Evolutionary conservation across 2,113 vertebrate species (phyloP), one percentile per base, ranked within the genome.

Genomic region (Upupa epops): DNA sequence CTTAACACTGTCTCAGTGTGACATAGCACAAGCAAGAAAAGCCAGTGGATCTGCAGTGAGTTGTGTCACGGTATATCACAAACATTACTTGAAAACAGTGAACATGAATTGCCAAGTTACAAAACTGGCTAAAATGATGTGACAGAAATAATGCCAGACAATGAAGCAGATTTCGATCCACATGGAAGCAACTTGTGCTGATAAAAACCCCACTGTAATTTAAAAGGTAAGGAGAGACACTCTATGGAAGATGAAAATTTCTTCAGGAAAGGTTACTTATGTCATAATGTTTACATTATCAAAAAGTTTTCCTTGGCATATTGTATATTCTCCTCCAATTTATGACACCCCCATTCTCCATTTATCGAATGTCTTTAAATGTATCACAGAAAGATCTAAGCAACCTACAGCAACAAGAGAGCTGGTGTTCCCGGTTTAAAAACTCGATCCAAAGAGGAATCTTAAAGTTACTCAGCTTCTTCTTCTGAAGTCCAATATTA

Each of bases 51-150:
- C 66, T 63, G 48, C 22, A 52, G 26, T 31, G 75, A 79, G 93
- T 87, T 88, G 31, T 28, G 34, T 36, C 86, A 95, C 49, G 81
- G 77, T 73, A 51, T 49, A 88, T 88, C 61, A 81, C 59, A 89
- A 93, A 88, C 36, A 64, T 52, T 63, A 73, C 84, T 90, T 83
- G 52, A 89, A 86, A 80, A 66, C 25, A 80, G 24, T 26, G 71
- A 85, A 88, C 31, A 25, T 51, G 72, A 89, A 90, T 61, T 77
- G 46, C 34, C 73, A 86, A 63, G 76, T 78, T 89, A 75, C 61
- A 94, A 94, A 93, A 86, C 49, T 76, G 69, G 49, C 42, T 64
- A 64, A 86, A 94, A 90, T 58, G 42, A 37, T 71, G 71, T 83
- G 74, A 78, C 56, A 76, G 73, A 70, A 93, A 90, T 90, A 73